These are phyloP conservation scores for Drosophila kuntzei DNA, from an alignment of 2,888 invertebrate genomes.

Conservation along the genomic window DNA sequence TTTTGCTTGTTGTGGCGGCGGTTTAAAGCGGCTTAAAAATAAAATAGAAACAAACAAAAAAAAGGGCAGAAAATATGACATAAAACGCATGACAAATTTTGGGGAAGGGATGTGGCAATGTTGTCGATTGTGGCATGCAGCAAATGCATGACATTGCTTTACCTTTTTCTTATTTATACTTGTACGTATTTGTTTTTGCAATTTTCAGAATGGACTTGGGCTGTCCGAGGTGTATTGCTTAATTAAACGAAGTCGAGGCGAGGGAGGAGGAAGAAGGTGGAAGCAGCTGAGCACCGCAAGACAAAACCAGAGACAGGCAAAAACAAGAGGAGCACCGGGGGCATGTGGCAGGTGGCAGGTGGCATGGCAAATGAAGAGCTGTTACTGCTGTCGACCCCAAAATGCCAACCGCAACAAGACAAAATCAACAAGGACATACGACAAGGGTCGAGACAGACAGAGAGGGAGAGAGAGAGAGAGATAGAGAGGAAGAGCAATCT, in stretches of 20 bases:
- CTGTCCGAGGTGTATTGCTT: constrained; percentile 55
- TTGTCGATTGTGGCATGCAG: constrained; percentile 13
- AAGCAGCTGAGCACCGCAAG: constrained; percentile 45
- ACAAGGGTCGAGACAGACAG: constrained; percentile 33
- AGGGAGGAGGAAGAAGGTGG: background rate
- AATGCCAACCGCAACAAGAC: constrained; percentile 65
- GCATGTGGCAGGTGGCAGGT: constrained; percentile 3
- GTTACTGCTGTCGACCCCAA: constrained; percentile 36
- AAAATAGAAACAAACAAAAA: constrained; percentile 25
- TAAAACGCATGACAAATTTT: constrained; percentile 43
- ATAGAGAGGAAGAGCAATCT: constrained; percentile 9
- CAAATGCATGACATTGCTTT: constrained; percentile 24
- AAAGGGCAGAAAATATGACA: constrained; percentile 24
- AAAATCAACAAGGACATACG: constrained; percentile 60
- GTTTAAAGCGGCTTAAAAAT: constrained; percentile 76
- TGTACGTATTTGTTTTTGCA: constrained; percentile 18
- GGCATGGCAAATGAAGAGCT: constrained; percentile 32
- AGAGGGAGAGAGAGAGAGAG: background rate
- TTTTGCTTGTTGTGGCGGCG: constrained; percentile 78
- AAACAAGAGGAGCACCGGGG: background rate
- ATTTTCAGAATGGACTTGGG: constrained; percentile 37
- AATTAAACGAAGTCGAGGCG: constrained; percentile 54
- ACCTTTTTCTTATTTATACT: constrained; percentile 23
- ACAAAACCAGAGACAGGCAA: constrained; percentile 56
- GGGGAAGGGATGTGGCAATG: background rate